A percentile compares a stretch with the other conserved stretches of the same genome.
These are phyloP conservation scores for Barnardius zonarius DNA, from an alignment of 2,113 vertebrate species.

Conservation along the genomic window DNA sequence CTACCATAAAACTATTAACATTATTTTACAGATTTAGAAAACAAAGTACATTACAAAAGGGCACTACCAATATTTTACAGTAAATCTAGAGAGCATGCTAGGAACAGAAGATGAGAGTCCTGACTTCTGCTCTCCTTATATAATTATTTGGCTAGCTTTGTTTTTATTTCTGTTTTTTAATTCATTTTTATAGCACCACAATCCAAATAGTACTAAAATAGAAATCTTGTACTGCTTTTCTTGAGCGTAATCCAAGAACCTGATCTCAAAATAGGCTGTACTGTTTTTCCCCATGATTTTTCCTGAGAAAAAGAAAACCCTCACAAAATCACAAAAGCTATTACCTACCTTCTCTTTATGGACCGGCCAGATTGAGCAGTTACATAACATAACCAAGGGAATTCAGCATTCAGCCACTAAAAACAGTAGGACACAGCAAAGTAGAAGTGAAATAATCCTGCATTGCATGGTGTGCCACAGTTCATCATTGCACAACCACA, in stretches of 20 bases:
- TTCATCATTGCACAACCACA: background rate
- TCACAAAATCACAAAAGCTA: background rate
- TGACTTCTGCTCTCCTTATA: background rate
- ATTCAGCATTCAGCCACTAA: background rate
- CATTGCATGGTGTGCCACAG: background rate
- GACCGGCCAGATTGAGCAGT: background rate
- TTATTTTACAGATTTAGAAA: background rate
- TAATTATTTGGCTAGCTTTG: background rate
- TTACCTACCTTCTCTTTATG: background rate
- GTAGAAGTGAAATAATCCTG: background rate
- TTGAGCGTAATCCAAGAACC: conserved; percentile 27
- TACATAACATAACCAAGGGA: background rate
- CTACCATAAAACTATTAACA: background rate
- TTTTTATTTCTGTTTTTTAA: background rate
- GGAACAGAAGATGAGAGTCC: background rate
- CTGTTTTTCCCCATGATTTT: background rate
- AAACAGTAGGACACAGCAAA: background rate
- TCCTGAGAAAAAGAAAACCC: background rate
- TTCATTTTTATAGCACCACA: conserved; percentile 19
- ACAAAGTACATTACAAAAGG: background rate
- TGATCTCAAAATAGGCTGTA: background rate
- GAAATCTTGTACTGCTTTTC: conserved; percentile 25
- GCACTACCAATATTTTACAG: background rate
- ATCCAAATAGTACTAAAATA: conserved; percentile 10
- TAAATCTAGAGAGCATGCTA: background rate